Percentiles rank a stretch among this genome's conserved stretches.
Conservation (phyloP, 2,797 vertebrate species). For the Oceanodroma leucorhoa region DNA sequence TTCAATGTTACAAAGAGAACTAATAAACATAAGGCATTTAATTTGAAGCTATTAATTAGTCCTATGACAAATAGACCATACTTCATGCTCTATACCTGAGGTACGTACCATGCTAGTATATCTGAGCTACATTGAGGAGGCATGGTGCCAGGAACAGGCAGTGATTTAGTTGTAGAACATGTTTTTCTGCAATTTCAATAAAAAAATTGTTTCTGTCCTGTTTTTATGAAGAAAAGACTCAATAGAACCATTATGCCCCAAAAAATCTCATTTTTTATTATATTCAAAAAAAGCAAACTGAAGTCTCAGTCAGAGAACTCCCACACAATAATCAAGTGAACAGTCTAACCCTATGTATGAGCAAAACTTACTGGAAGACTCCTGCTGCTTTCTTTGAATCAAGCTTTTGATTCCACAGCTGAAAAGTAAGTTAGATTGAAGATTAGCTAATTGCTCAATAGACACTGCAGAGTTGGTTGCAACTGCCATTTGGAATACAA, state of each 20-base stretch:
- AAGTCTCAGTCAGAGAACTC: neutral
- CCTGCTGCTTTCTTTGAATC: neutral
- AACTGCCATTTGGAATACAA: neutral
- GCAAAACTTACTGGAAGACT: neutral
- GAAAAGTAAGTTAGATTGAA: neutral
- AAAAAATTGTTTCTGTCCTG: neutral
- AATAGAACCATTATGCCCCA: accelerated
- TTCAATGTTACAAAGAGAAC: neutral
- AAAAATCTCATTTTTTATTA: neutral
- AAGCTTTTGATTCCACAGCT: neutral
- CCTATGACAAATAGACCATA: neutral
- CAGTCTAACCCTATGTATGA: neutral
- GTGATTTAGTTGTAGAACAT: neutral
- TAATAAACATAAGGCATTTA: neutral
- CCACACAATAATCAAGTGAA: neutral
- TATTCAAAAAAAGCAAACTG: neutral
- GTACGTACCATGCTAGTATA: neutral
- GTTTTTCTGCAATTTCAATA: neutral
- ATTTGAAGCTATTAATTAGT: neutral
- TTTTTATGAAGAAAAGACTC: neutral
- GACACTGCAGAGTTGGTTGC: neutral
- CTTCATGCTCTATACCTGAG: neutral
- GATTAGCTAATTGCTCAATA: neutral
- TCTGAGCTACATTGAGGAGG: neutral
- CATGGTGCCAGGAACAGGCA: neutral